Evolutionary conservation across 2,113 vertebrate species (phyloP).

Genomic region (Muntiacus reevesi): DNA sequence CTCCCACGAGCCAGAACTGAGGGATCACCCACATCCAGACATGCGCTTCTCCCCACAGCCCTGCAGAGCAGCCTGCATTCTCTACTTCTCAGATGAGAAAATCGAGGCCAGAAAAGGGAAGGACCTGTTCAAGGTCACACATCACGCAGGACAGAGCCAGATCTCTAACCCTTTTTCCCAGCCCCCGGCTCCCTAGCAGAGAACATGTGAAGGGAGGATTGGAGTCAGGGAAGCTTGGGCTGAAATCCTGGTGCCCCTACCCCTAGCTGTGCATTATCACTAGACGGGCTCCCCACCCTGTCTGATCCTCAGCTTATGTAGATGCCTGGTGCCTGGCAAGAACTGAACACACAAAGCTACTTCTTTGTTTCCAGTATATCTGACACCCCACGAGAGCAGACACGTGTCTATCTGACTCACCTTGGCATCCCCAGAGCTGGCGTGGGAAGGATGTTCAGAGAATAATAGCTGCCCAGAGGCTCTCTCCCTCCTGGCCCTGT

Average conservation of each 20-base stretch:
- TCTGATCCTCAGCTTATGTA: background rate
- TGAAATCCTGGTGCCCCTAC: background rate
- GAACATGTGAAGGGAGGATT: background rate
- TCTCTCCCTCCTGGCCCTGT: background rate
- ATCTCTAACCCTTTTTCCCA: background rate
- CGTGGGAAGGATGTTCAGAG: background rate
- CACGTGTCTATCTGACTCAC: background rate
- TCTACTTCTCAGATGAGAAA: background rate
- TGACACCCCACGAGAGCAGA: background rate
- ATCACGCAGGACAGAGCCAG: background rate
- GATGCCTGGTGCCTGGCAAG: background rate
- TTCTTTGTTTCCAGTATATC: background rate
- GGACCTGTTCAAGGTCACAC: background rate
- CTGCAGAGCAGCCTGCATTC: background rate
- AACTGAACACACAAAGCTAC: background rate
- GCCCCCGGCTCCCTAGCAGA: background rate
- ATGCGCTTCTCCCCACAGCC: background rate
- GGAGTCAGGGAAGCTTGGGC: background rate
- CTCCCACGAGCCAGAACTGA: background rate
- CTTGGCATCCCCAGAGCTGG: background rate
- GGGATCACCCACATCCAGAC: background rate
- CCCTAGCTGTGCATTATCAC: background rate
- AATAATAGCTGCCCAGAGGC: background rate
- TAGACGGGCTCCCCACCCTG: background rate
- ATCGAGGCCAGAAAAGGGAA: background rate